Percentiles rank a stretch among this genome's conserved stretches.
These are phyloP conservation scores for Maniola hyperantus DNA, from an alignment of 2,888 invertebrate genomes.

Conservation along the genomic window DNA sequence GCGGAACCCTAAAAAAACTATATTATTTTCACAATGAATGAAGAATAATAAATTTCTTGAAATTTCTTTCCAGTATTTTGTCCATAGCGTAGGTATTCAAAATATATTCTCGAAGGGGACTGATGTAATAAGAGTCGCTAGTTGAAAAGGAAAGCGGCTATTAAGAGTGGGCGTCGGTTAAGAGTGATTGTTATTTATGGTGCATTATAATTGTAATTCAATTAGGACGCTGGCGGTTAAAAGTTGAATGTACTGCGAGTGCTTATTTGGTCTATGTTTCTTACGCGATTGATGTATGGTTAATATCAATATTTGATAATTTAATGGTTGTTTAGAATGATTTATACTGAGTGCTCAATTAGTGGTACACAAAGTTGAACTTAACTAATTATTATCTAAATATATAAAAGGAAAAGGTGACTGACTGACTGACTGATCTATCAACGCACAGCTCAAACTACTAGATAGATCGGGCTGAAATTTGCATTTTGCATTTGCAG, in stretches of 20 bases:
- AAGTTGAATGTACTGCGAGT: constrained; percentile 30
- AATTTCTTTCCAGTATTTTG: too few relatives aligned
- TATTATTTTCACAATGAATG: too few relatives aligned
- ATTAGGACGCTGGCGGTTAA: constrained; percentile 48
- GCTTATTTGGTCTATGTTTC: constrained; percentile 10
- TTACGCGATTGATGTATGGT: background rate
- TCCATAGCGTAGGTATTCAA: background rate
- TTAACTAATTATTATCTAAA: too few relatives aligned
- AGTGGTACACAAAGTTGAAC: too few relatives aligned
- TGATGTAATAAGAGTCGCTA: background rate
- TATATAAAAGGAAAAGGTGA: too few relatives aligned
- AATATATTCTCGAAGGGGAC: background rate
- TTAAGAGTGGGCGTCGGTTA: constrained; percentile 56
- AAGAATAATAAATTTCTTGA: too few relatives aligned
- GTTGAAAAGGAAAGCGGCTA: constrained; percentile 41
- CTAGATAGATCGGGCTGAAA: too few relatives aligned
- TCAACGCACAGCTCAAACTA: too few relatives aligned
- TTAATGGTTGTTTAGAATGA: background rate
- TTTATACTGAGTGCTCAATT: background rate
- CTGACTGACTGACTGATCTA: too few relatives aligned
- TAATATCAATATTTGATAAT: background rate
- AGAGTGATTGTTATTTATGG: constrained; percentile 72
- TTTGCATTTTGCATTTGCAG: too few relatives aligned
- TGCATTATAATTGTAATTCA: constrained; percentile 62
- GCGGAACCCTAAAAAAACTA: too few relatives aligned